Conservation (phyloP, 2,888 invertebrate genomes). For the Pristionchus entomophagus region DNA sequence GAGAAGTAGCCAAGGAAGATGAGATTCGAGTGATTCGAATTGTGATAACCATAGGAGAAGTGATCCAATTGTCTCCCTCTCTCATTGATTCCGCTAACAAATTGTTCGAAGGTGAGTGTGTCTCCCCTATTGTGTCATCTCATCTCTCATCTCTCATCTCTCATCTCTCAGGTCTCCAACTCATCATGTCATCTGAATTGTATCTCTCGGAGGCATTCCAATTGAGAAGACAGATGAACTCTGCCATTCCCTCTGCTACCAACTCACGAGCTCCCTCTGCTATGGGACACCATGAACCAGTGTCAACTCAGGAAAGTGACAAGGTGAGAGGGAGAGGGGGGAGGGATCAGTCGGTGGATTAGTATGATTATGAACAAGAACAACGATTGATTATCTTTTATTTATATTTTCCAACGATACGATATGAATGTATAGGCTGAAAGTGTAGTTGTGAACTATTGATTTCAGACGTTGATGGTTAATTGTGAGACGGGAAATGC, state of each 20-base stretch:
- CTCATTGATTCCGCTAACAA: constrained; percentile 75
- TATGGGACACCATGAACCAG: constrained; percentile 17
- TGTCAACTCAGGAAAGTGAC: not conserved
- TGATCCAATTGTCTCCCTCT: constrained; percentile 77
- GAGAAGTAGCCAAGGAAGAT: constrained; percentile 11
- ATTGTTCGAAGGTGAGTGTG: constrained; percentile 47
- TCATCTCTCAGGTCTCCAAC: constrained; percentile 30
- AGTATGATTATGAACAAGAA: too few relatives aligned
- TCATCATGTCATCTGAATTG: constrained; percentile 53
- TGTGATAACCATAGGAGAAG: constrained; percentile 77
- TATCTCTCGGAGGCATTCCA: constrained; percentile 35
- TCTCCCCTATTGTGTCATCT: not conserved
- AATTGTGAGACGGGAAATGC: not conserved
- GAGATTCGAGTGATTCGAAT: constrained; percentile 76
- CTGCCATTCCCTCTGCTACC: constrained; percentile 45
- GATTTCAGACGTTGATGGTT: not conserved
- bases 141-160: not conserved
- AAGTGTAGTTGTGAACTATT: not conserved
- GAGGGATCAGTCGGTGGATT: not conserved
- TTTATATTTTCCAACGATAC: too few relatives aligned
- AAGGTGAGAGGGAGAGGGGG: not conserved
- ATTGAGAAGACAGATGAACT: constrained; percentile 35
- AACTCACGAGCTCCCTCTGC: constrained; percentile 38
- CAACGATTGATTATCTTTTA: too few relatives aligned
- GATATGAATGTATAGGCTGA: too few relatives aligned